A percentile compares a stretch with the other conserved stretches of the same genome.
Conservation (phyloP, 2,888 invertebrate genomes). For the Charanyca ferruginea region DNA sequence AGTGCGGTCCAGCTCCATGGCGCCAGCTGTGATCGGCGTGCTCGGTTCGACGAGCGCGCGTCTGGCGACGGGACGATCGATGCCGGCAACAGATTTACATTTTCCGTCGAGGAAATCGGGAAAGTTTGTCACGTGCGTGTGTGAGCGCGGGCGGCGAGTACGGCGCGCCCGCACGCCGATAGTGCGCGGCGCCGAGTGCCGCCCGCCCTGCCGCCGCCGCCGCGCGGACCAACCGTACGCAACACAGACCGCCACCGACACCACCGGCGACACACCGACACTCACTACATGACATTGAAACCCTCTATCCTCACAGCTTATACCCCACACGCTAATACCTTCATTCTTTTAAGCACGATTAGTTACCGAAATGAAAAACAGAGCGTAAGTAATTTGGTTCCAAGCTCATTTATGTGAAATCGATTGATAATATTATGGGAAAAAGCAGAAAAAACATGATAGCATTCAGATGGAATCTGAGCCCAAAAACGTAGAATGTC, state of each 20-base stretch:
- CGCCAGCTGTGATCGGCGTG: constrained; percentile 88
- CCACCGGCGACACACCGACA: constrained; percentile 64
- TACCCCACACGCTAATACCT: constrained; percentile 15
- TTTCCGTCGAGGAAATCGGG: constrained; percentile 89
- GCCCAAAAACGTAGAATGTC: constrained; percentile 66
- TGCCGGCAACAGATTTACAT: constrained; percentile 90
- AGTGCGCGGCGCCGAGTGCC: constrained; percentile 90
- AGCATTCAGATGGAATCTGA: constrained; percentile 65
- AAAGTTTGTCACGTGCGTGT: constrained; percentile 89
- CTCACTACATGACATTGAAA: constrained; percentile 75
- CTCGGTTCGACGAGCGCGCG: constrained; percentile 82
- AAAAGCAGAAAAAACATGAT: constrained; percentile 75
- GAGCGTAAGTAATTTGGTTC: constrained; percentile 34
- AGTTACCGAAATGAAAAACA: constrained; percentile 18
- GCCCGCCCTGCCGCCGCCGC: constrained; percentile 83
- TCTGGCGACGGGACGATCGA: constrained; percentile 87
- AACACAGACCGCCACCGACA: constrained; percentile 41
- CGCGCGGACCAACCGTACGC: constrained; percentile 61
- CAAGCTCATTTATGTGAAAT: constrained; percentile 51
- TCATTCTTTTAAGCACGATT: constrained; percentile 28
- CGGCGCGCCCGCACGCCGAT: constrained; percentile 90
- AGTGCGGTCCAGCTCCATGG: constrained; percentile 83
- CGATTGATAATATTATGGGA: constrained; percentile 64
- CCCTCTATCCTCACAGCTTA: constrained; percentile 46
- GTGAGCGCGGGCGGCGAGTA: constrained; percentile 81